Percentiles rank a stretch among this genome's conserved stretches.
These are phyloP conservation scores for Sinohyriopsis cumingii DNA, from an alignment of 2,888 invertebrate genomes.

Conservation along the genomic window DNA sequence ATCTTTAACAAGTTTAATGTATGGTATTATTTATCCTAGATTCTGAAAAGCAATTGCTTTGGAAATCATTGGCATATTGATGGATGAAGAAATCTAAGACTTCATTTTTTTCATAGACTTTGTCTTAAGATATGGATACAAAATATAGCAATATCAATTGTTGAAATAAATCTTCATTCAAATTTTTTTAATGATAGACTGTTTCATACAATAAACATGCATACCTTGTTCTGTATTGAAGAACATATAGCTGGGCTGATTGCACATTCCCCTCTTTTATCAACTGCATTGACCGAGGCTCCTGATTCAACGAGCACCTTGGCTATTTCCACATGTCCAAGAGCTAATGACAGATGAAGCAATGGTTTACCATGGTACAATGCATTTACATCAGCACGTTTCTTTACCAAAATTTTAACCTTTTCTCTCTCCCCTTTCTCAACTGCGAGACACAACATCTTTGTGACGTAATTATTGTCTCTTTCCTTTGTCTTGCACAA, in stretches of 20 bases:
- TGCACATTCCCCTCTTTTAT: conserved; percentile 25
- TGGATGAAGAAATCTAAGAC: too few relatives aligned
- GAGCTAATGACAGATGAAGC: conserved; percentile 29
- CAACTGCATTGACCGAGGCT: conserved; percentile 23
- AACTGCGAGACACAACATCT: conserved; percentile 34
- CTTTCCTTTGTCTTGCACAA: conserved; percentile 7
- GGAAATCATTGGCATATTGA: too few relatives aligned
- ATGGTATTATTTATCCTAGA: too few relatives aligned
- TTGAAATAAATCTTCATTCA: too few relatives aligned
- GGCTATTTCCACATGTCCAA: conserved; percentile 25
- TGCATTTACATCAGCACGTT: conserved; percentile 31
- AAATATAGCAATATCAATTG: too few relatives aligned
- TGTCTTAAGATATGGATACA: too few relatives aligned
- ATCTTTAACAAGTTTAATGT: too few relatives aligned
- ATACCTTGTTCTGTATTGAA: conserved; percentile 26
- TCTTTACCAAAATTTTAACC: conserved; percentile 16
- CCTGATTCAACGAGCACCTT: conserved; percentile 27
- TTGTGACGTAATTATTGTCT: conserved; percentile 23
- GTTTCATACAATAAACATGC: background rate
- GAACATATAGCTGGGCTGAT: conserved; percentile 28
- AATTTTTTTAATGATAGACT: too few relatives aligned
- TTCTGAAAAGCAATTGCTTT: too few relatives aligned
- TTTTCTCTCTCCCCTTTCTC: conserved; percentile 20
- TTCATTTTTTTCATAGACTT: too few relatives aligned
- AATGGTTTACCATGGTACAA: conserved; percentile 37